These are phyloP conservation scores for Poeciliopsis turrubarensis DNA, from an alignment of 2,113 vertebrate genomes.

Conservation along the genomic window DNA sequence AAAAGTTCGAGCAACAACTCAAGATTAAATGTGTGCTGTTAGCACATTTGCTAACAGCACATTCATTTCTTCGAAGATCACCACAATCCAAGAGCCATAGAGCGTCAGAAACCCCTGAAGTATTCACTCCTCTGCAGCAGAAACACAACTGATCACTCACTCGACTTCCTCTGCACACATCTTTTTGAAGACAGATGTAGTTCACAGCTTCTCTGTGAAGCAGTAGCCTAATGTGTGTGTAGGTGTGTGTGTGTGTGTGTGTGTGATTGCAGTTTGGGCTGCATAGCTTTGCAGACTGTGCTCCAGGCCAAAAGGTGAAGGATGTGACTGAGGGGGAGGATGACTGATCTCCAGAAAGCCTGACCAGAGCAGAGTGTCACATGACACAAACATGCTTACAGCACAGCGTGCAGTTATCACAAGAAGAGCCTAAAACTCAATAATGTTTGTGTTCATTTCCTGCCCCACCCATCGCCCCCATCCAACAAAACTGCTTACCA, in stretches of 20 bases:
- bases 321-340: slow-evolving; percentile 33
- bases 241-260: neutral
- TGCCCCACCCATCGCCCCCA: neutral
- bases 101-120: neutral
- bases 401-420: neutral
- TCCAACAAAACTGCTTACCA: neutral
- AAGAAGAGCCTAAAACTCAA: neutral
- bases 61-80: neutral
- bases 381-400: slow-evolving; percentile 38
- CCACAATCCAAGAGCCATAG: neutral
- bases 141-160: neutral
- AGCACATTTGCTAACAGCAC: too few relatives aligned
- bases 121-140: neutral
- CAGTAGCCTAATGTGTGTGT: neutral
- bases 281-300: slow-evolving; percentile 5
- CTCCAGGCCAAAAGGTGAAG: slow-evolving; percentile 41
- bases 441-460: neutral
- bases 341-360: slow-evolving; percentile 24
- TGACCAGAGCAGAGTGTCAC: slow-evolving; percentile 35
- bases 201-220: neutral
- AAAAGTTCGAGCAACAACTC: neutral
- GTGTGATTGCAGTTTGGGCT: neutral
- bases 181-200: neutral
- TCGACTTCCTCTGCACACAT: neutral
- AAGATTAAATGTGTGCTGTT: neutral